A percentile compares a stretch with the other conserved stretches of the same genome.
These are phyloP conservation scores for Liopterus haemorrhoidalis DNA, from an alignment of 2,888 invertebrate species.

Conservation along the genomic window DNA sequence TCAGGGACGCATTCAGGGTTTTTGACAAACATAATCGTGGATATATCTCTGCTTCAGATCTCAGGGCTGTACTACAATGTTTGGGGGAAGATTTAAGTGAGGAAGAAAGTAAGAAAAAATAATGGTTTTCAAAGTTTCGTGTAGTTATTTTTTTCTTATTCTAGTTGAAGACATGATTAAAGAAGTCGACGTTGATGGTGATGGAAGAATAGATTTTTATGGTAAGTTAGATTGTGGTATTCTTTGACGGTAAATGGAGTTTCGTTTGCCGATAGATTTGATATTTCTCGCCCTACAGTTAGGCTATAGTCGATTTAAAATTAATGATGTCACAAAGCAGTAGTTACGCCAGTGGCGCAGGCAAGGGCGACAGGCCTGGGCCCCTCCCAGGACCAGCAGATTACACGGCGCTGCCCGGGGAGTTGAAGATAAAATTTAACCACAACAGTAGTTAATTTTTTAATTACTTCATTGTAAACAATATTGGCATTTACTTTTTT, in stretches of 20 bases:
- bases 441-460: too few relatives aligned
- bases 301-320: too few relatives aligned
- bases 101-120: conserved; percentile 69
- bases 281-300: not conserved
- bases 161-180: conserved; percentile 94
- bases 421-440: too few relatives aligned
- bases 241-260: conserved; percentile 11
- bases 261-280: not conserved
- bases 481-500: too few relatives aligned
- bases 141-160: too few relatives aligned
- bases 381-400: too few relatives aligned
- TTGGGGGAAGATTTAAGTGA: conserved; percentile 83
- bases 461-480: too few relatives aligned
- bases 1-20: conserved; percentile 80
- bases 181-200: conserved; percentile 91
- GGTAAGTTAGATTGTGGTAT: conserved; percentile 50
- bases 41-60: conserved; percentile 82
- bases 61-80: conserved; percentile 81
- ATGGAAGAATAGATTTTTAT: conserved; percentile 88
- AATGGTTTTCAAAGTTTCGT: not conserved
- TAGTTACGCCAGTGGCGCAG: too few relatives aligned
- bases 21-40: conserved; percentile 91
- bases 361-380: too few relatives aligned
- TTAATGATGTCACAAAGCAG: too few relatives aligned
- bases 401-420: too few relatives aligned